Percentiles rank a stretch among this genome's conserved stretches.
These are phyloP conservation scores for Lamellibrachia satsuma DNA, from an alignment of 2,888 invertebrate species.

Conservation along the genomic window DNA sequence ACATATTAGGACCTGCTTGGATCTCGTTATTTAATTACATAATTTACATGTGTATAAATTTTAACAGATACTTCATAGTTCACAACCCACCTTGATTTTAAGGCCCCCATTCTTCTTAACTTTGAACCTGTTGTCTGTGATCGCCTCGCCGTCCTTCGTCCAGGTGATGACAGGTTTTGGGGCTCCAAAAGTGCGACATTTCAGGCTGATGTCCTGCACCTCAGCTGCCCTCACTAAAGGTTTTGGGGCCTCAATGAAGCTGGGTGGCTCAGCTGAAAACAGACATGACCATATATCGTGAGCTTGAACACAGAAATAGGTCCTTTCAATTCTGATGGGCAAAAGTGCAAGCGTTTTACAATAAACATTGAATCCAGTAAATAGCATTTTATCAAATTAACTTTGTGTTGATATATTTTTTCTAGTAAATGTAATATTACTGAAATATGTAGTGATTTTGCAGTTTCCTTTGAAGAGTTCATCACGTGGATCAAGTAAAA, in stretches of 20 bases:
- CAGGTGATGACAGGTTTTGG: slow-evolving; percentile 94
- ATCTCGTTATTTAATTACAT: background rate
- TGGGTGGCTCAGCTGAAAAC: slow-evolving; percentile 81
- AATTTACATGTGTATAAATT: background rate
- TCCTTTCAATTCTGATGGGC: background rate
- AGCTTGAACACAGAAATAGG: background rate
- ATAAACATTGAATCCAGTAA: background rate
- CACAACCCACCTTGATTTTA: slow-evolving; percentile 23
- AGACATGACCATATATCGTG: background rate
- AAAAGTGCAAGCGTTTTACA: background rate
- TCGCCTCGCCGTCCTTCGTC: slow-evolving; percentile 68
- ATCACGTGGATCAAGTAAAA: background rate
- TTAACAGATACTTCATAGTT: background rate
- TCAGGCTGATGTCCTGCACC: slow-evolving; percentile 51
- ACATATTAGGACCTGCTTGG: background rate
- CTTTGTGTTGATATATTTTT: background rate
- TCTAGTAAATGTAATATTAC: background rate
- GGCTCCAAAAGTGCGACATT: slow-evolving; percentile 92
- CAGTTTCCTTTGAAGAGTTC: background rate
- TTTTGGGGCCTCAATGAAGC: slow-evolving; percentile 83
- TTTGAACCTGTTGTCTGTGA: background rate
- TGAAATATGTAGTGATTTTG: background rate
- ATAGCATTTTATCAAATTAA: background rate
- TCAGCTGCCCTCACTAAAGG: slow-evolving; percentile 53
- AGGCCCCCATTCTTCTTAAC: slow-evolving; percentile 25